A percentile compares a stretch with the other conserved stretches of the same genome.
Evolutionary conservation across 2,797 vertebrate genomes (phyloP).

Genomic region (Micrastur ruficollis): DNA sequence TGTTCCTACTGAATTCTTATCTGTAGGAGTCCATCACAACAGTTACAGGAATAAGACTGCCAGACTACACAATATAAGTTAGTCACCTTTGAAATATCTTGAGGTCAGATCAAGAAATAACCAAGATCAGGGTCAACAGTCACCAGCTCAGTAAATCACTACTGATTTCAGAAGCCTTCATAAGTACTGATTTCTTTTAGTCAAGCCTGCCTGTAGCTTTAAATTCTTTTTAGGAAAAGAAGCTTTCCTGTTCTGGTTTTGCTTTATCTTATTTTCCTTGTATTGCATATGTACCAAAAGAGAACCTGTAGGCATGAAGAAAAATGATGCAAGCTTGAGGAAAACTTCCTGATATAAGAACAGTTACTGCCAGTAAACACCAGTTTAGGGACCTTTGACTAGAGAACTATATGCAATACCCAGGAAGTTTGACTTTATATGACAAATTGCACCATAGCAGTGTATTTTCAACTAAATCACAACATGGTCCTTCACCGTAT

Average conservation of each 20-base stretch:
- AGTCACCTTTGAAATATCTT: not conserved
- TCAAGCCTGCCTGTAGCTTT: not conserved
- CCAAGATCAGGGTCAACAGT: not conserved
- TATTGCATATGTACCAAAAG: not conserved
- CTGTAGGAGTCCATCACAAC: not conserved
- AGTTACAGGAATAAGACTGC: not conserved
- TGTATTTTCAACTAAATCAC: not conserved
- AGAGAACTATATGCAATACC: not conserved
- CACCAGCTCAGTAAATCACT: not conserved
- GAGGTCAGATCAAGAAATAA: not conserved
- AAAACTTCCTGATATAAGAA: not conserved
- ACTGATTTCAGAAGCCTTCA: not conserved
- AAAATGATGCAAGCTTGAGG: not conserved
- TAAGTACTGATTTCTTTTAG: not conserved
- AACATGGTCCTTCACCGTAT: not conserved
- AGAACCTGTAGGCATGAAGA: fast-evolving
- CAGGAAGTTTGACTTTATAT: not conserved
- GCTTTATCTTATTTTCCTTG: not conserved
- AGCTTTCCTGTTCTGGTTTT: not conserved
- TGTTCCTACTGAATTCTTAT: not conserved
- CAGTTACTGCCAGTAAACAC: not conserved
- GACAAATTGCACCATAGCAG: not conserved
- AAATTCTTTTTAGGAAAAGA: not conserved
- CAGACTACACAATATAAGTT: not conserved
- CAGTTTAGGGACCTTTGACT: not conserved